Evolutionary conservation across 2,888 invertebrate species (phyloP).

Genomic region (Chironomus tentans): DNA sequence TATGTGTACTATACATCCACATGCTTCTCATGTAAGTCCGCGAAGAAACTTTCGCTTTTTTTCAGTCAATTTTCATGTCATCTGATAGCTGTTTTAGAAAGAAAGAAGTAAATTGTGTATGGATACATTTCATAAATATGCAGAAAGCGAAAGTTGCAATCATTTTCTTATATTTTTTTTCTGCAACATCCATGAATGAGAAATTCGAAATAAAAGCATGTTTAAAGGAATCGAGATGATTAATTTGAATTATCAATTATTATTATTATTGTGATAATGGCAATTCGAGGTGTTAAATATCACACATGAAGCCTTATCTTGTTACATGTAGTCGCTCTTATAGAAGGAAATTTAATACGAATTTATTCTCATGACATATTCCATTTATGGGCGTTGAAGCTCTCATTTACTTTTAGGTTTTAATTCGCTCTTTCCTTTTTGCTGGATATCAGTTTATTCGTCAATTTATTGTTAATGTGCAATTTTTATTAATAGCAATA

Average conservation of each 20-base stretch:
- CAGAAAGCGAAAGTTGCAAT: not conserved
- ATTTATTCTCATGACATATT: conserved; percentile 7
- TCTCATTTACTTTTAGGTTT: not conserved
- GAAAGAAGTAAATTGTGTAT: too few relatives aligned
- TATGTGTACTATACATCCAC: too few relatives aligned
- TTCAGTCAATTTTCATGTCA: not conserved
- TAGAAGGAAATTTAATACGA: conserved; percentile 1
- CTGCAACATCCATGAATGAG: too few relatives aligned
- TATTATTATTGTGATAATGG: not conserved
- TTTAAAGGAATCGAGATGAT: not conserved
- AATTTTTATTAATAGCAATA: too few relatives aligned
- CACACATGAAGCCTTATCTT: not conserved
- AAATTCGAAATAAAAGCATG: too few relatives aligned
- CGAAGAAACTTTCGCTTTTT: not conserved
- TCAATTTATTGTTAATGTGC: too few relatives aligned
- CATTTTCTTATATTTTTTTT: too few relatives aligned
- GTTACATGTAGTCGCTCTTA: not conserved
- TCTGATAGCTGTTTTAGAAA: not conserved
- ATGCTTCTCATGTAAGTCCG: too few relatives aligned
- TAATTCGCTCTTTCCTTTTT: not conserved
- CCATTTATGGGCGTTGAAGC: conserved; percentile 17
- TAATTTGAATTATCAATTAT: not conserved
- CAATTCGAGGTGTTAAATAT: not conserved
- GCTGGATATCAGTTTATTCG: too few relatives aligned
- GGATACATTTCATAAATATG: not conserved